These are phyloP conservation scores for Sisyra nigra DNA, from an alignment of 2,888 invertebrate genomes.

Conservation along the genomic window DNA sequence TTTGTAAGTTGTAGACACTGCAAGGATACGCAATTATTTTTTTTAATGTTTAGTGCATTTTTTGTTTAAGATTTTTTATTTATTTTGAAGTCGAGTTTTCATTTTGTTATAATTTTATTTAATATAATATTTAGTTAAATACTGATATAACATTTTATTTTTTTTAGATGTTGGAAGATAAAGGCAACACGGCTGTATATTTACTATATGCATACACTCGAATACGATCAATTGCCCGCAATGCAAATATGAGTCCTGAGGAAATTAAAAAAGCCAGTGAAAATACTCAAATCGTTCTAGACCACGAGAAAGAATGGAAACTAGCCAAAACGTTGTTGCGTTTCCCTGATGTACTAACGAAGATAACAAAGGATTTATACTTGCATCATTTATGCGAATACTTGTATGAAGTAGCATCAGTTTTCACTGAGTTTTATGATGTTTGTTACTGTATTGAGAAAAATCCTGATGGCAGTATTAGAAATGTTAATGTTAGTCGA, in stretches of 20 bases:
- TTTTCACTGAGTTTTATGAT: constrained; percentile 95
- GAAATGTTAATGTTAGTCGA: constrained; percentile 71
- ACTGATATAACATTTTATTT: no score
- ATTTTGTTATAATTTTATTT: no score
- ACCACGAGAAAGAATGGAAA: constrained; percentile 90
- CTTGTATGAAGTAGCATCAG: constrained; percentile 83
- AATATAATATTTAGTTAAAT: no score
- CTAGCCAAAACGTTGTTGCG: constrained; percentile 72
- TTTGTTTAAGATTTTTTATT: no score
- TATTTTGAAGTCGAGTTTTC: no score
- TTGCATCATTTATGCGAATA: constrained; percentile 87
- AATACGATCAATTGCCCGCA: constrained; percentile 79
- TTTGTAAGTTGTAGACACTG: no score
- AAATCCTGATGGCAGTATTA: constrained; percentile 61
- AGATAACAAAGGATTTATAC: constrained; percentile 65
- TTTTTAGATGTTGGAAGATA: constrained; percentile 83
- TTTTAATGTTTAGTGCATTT: no score
- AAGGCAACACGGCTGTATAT: constrained; percentile 98
- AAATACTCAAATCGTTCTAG: constrained; percentile 45
- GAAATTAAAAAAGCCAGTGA: constrained; percentile 43
- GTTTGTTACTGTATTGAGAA: constrained; percentile 95
- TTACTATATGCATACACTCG: constrained; percentile 87
- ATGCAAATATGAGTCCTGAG: constrained; percentile 47
- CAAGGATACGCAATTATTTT: no score
- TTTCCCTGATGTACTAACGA: constrained; percentile 74